Conservation (phyloP, 2,888 invertebrate species). For the Andrena marginata region DNA sequence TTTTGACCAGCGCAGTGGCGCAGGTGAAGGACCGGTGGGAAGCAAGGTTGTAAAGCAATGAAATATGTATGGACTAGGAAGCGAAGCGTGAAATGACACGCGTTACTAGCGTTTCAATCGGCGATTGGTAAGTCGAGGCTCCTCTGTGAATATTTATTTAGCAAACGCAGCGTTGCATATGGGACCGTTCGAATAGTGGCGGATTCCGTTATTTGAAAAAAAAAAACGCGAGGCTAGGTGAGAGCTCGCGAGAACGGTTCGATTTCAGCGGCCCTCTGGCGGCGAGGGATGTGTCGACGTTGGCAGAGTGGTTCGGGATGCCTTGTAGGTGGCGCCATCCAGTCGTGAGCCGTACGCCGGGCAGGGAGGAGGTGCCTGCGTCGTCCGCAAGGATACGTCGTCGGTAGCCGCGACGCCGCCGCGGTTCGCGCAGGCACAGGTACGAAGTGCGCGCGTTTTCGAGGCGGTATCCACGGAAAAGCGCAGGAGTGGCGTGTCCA, state of each 20-base stretch:
- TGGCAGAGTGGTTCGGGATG: slow-evolving; percentile 1
- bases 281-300: not conserved
- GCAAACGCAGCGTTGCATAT: no score
- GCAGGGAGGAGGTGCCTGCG: slow-evolving; percentile 64
- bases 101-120: not conserved
- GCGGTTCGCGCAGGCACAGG: slow-evolving; percentile 67
- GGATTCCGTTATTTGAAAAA: not conserved
- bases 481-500: slow-evolving; percentile 65
- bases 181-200: not conserved
- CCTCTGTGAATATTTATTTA: not conserved
- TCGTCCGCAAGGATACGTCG: slow-evolving; percentile 69
- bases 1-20: slow-evolving; percentile 46
- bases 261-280: not conserved
- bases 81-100: not conserved
- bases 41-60: not conserved
- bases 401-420: slow-evolving; percentile 65
- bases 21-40: slow-evolving; percentile 64
- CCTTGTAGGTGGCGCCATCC: slow-evolving; percentile 77
- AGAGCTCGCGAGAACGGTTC: not conserved
- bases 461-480: slow-evolving; percentile 54
- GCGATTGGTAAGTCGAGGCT: not conserved
- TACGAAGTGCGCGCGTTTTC: slow-evolving; percentile 67
- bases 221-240: not conserved
- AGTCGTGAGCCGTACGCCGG: slow-evolving; percentile 69
- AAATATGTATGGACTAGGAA: not conserved